Evolutionary conservation across 2,113 vertebrate genomes (phyloP).

Genomic region (Tichodroma muraria): DNA sequence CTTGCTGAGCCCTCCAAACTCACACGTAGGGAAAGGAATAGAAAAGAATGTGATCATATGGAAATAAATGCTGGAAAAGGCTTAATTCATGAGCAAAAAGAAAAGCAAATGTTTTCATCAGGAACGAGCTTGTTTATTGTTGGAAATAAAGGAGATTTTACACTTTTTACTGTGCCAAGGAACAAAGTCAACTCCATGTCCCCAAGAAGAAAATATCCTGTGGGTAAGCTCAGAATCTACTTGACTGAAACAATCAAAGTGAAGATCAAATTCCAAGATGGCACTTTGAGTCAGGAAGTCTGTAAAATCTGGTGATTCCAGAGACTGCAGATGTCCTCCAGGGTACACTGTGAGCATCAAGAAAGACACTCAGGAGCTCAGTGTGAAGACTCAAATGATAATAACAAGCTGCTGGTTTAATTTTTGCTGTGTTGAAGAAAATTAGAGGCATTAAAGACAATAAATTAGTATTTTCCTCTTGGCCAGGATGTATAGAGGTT

Average conservation of each 20-base stretch:
- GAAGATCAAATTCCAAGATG: background rate
- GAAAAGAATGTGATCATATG: background rate
- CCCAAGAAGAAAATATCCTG: background rate
- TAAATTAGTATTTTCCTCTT: background rate
- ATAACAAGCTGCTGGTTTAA: background rate
- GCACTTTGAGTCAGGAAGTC: background rate
- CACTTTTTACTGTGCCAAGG: background rate
- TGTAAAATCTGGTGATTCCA: background rate
- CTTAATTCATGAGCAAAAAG: background rate
- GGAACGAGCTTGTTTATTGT: background rate
- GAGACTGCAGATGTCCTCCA: background rate
- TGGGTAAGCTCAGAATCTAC: background rate
- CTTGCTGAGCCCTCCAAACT: background rate
- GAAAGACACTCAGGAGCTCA: background rate
- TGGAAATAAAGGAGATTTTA: background rate
- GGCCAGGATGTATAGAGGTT: background rate
- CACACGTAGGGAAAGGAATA: background rate
- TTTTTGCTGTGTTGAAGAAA: background rate
- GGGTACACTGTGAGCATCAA: background rate
- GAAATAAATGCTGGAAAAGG: background rate
- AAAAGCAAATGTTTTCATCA: background rate
- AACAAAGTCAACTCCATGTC: background rate
- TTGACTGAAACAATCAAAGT: background rate
- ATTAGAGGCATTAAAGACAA: background rate
- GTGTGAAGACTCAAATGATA: background rate